Evolutionary conservation across 2,113 vertebrate genomes (phyloP).

Genomic region (Syngnathus typhle): DNA sequence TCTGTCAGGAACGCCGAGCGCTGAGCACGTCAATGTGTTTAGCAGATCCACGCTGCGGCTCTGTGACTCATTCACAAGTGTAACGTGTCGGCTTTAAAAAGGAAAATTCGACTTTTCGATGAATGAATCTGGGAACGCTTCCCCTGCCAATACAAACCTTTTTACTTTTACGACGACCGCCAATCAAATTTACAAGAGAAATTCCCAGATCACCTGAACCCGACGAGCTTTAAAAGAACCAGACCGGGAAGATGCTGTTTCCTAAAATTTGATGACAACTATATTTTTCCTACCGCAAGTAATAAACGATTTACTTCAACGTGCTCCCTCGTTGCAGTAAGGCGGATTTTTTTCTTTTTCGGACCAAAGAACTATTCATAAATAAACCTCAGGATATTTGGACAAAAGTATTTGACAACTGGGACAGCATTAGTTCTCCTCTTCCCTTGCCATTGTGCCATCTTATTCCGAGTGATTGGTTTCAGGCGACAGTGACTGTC

Average conservation of each 20-base stretch:
- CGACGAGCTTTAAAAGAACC: slow-evolving; percentile 19
- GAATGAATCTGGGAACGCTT: slow-evolving; percentile 33
- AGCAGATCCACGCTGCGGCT: slow-evolving; percentile 31
- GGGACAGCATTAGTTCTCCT: no score
- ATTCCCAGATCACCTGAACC: slow-evolving; percentile 21
- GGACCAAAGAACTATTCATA: slow-evolving; percentile 8
- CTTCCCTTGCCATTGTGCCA: background rate
- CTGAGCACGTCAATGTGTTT: slow-evolving; percentile 46
- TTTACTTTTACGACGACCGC: slow-evolving; percentile 35
- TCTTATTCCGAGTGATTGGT: slow-evolving; percentile 1
- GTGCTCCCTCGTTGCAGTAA: slow-evolving; percentile 16
- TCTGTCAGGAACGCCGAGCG: slow-evolving; percentile 38
- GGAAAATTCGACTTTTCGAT: slow-evolving; percentile 40
- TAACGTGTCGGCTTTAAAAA: slow-evolving; percentile 44
- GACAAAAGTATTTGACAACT: no score
- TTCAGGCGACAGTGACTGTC: slow-evolving; percentile 42
- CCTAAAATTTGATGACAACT: slow-evolving; percentile 48
- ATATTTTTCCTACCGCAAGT: slow-evolving; percentile 43
- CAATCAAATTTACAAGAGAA: slow-evolving; percentile 45
- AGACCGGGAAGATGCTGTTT: slow-evolving; percentile 24
- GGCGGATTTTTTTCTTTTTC: slow-evolving; percentile 7
- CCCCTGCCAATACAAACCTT: slow-evolving; percentile 33
- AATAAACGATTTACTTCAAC: slow-evolving; percentile 26
- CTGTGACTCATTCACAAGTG: slow-evolving; percentile 51
- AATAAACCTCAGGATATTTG: no score